A percentile compares a stretch with the other conserved stretches of the same genome.
phyloP scores from a whole-genome alignment of 1,140 invertebrate species.

The Habropoda laboriosa region DNA sequence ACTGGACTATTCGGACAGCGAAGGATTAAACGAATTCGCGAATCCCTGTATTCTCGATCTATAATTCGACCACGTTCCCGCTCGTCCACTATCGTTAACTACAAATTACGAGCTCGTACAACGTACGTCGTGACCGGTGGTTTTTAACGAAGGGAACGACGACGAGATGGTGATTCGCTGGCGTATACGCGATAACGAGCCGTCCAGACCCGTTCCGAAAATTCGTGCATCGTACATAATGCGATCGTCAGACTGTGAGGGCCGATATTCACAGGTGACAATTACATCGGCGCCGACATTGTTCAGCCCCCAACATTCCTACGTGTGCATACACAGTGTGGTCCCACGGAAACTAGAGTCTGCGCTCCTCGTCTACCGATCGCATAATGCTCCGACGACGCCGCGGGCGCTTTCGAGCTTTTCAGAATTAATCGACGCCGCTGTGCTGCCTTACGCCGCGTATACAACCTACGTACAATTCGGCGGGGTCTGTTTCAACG shows the following conservation, averaged over 20 bases:
- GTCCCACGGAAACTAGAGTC: conserved; percentile 22
- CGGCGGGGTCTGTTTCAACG: conserved; percentile 14
- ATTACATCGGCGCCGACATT: conserved; percentile 42
- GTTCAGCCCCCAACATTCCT: conserved; percentile 35
- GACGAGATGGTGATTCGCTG: background rate
- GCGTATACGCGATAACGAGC: conserved; percentile 34
- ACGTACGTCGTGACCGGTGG: background rate
- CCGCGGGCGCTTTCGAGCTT: conserved; percentile 37
- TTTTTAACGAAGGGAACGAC: conserved; percentile 31
- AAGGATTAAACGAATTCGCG: no score
- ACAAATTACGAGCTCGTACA: background rate
- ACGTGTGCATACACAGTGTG: background rate
- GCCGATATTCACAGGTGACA: conserved; percentile 43
- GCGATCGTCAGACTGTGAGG: conserved; percentile 36
- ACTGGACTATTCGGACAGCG: no score
- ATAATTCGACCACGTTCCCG: background rate
- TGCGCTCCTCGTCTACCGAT: conserved; percentile 33
- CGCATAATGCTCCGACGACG: conserved; percentile 11
- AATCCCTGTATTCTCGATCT: no score
- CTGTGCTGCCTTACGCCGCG: conserved; percentile 7
- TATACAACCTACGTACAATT: background rate
- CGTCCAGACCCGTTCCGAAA: conserved; percentile 5
- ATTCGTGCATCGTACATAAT: conserved; percentile 25
- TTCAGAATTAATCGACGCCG: conserved; percentile 42
- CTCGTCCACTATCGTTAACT: background rate